Base-by-base conservation (phyloP, 2,113 vertebrate species). In the Notarius quadriscutis region DNA sequence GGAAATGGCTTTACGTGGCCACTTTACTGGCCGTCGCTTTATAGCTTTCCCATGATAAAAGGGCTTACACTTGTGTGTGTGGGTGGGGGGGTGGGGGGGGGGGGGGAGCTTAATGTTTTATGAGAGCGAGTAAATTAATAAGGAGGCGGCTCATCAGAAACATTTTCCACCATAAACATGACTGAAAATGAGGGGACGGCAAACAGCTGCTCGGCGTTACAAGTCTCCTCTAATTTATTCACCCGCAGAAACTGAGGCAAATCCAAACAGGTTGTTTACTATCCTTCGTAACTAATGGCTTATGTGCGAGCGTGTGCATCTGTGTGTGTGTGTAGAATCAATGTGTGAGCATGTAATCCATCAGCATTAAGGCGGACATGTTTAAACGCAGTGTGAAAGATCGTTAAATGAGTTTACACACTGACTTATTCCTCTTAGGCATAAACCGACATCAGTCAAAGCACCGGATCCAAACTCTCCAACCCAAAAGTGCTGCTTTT, bases 191-290 rank as follows among this genome's bases (percentile, higher is more conserved):
- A 91, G 91, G 92, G 93, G 92, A 93, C 91, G 88, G 86, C 92
- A 4, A 93, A 89, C 91, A 93, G 91, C 92, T 94, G 90, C 91
- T 92, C 90, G 92, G 92, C 87, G 93, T 94, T 92, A 94, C 88
- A 87, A 92, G 91, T 86, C 88, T 89, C 86, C 84, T 88, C 89
- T 89, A 87, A 90, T 92, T 93, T 93, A 92, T 93, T 92, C 85
- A 91, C 85, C 79, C 53, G 3, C 75, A 25, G 17, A 67, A 85
- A 87, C 89, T 85, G 83, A 91, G 90, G 90, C 48, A 55, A 89
- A 87, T 71, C 63, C 89, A 93, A 92, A 91, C 88, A 85, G 41
- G 88, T 86, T 91, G 91, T 91, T 91, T 92, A 92, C 89, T 90
- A 86, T 90, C 89, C 86, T 89, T 89, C 89, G 84, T 78, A 86